Percentiles rank a stretch among this genome's conserved stretches.
Conservation (phyloP, 2,113 vertebrate species). For the Cephalopholis sonnerati region DNA sequence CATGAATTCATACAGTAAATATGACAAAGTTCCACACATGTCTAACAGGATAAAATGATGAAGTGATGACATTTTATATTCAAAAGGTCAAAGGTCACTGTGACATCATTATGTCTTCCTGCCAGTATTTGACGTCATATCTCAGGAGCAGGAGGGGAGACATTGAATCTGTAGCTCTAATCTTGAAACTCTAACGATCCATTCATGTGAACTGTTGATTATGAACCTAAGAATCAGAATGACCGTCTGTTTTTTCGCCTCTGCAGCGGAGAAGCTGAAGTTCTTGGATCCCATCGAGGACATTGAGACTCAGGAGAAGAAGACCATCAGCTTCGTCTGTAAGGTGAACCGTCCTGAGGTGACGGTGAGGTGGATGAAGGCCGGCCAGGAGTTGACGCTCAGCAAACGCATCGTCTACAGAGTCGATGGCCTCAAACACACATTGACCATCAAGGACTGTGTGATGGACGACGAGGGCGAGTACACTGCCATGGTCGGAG, state of each 20-base stretch:
- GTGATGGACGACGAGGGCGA: constrained; percentile 95
- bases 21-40: no score
- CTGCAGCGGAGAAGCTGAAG: constrained; percentile 92
- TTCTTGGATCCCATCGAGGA: constrained; percentile 94
- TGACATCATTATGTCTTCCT: no score
- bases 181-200: no score
- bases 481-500: constrained; percentile 91
- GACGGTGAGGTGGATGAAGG: constrained; percentile 94
- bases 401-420: constrained; percentile 92
- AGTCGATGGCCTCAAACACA: constrained; percentile 93
- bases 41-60: no score
- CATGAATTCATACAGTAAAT: no score
- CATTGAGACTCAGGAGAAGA: constrained; percentile 97
- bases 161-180: no score
- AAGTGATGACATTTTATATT: no score
- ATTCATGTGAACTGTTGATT: neutral
- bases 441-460: constrained; percentile 94
- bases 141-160: no score
- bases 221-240: neutral
- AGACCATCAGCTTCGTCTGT: constrained; percentile 92
- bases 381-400: constrained; percentile 91
- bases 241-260: neutral
- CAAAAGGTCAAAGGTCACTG: no score
- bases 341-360: constrained; percentile 96
- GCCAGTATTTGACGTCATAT: no score